Evolutionary conservation across 2,797 vertebrate genomes (phyloP), one percentile per base, ranked within the genome.

Genomic region (Nasua narica): DNA sequence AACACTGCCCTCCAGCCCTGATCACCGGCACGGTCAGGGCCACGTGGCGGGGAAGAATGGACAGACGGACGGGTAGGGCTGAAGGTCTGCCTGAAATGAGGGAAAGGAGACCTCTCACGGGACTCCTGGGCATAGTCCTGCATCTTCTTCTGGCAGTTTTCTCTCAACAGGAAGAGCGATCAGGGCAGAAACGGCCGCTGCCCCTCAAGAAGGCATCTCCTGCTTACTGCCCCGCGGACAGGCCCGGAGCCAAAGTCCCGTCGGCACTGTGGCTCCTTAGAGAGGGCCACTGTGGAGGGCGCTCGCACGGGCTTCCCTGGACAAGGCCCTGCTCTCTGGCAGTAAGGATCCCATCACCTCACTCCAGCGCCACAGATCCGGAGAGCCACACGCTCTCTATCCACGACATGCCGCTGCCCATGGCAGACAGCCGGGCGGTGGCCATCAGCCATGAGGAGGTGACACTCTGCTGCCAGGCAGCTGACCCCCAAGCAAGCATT

Each of bases 401-500:
- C 67, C 32, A 18, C 25, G 52, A 54, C 5, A 25, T 0, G 25
- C 62, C 50, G 27, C 4, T 43, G 32, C 56, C 37, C 0, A 5
- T 7, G 52, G 79, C 52, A 69, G 32, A 76, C 32, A 76, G 50
- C 48, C 19, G 69, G 79, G 48, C 43, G 74, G 83, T 40, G 52
- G 78, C 29, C 50, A 62, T 56, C 25, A 40, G 56, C 74, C 72
- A 18, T 35, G 7, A 60, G 62, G 37, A 65, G 52, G 87, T 40
- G 25, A 74, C 35, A 29, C 29, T 11, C 27, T 58, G 67, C 19
- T 85, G 43, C 8, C 43, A 50, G 58, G 35, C 5, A 65, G 72
- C 54, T 87, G 40, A 93, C 89, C 69, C 77, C 12, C 48, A 50
- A 56, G 78, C 11, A 76, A 94, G 46, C 27, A n/a, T 76, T 81